Percentiles rank a stretch among this genome's conserved stretches.
phyloP scores from a whole-genome alignment of 2,888 invertebrate species.

The Helicoverpa assulta region DNA sequence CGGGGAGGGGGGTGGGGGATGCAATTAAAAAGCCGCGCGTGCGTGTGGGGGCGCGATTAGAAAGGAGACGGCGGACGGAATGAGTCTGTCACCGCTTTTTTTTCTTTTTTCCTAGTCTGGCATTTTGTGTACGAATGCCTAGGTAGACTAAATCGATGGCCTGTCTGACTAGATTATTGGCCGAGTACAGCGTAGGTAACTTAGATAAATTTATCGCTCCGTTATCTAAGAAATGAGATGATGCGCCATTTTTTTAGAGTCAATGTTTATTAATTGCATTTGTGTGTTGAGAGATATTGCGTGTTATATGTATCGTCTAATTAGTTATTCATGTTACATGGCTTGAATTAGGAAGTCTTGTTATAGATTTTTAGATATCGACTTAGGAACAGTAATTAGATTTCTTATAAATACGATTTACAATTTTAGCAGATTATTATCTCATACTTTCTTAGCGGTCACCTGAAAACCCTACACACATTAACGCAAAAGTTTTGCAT shows the following conservation, averaged over 20 bases:
- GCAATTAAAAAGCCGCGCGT: slow-evolving; percentile 90
- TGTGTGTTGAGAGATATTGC: slow-evolving; percentile 26
- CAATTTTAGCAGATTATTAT: slow-evolving; percentile 1
- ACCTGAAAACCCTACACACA: slow-evolving; percentile 17
- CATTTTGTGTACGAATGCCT: slow-evolving; percentile 66
- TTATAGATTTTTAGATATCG: not conserved
- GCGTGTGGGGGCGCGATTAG: slow-evolving; percentile 89
- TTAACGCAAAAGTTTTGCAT: too few relatives aligned
- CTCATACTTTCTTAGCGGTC: not conserved
- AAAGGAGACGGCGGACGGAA: slow-evolving; percentile 87
- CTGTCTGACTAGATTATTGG: slow-evolving; percentile 60
- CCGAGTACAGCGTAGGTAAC: slow-evolving; percentile 51
- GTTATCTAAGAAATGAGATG: slow-evolving; percentile 62
- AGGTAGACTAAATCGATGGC: slow-evolving; percentile 63
- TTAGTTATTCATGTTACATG: slow-evolving; percentile 18
- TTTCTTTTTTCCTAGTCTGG: slow-evolving; percentile 89
- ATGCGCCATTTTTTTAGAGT: slow-evolving; percentile 52
- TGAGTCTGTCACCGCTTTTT: slow-evolving; percentile 86
- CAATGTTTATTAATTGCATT: slow-evolving; percentile 53
- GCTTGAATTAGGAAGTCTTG: not conserved
- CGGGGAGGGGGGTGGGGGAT: slow-evolving; percentile 84
- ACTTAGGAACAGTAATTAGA: not conserved
- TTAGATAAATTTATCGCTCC: slow-evolving; percentile 56
- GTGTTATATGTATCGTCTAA: slow-evolving; percentile 9
- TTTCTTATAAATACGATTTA: not conserved